A percentile compares a stretch with the other conserved stretches of the same genome.
Evolutionary conservation across 1,140 invertebrate genomes (phyloP).

Genomic region (Apis cerana): DNA sequence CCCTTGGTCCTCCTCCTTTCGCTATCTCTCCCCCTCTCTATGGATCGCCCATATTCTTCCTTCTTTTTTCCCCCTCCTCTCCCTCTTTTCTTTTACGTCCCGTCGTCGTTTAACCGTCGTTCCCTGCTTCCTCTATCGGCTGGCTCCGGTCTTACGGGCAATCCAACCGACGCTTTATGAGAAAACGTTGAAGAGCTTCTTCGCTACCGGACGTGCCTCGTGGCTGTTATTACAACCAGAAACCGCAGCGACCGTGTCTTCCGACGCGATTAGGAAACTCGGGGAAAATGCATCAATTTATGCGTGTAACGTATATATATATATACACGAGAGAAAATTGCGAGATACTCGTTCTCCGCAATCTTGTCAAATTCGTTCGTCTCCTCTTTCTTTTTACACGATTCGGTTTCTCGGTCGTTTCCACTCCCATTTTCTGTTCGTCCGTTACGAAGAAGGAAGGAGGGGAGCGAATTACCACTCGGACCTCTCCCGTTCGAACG

Average conservation of each 20-base stretch:
- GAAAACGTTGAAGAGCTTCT: conserved; percentile 72
- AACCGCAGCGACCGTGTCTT: conserved; percentile 60
- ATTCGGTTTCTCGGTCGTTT: conserved; percentile 39
- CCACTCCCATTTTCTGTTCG: not conserved
- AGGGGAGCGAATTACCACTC: not conserved
- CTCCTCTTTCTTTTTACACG: not conserved
- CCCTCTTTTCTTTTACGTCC: not conserved
- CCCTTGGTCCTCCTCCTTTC: not conserved
- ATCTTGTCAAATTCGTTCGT: not conserved
- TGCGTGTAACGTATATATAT: conserved; percentile 54
- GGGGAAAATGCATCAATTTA: conserved; percentile 73
- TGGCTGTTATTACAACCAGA: conserved; percentile 70
- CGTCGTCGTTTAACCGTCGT: conserved; percentile 23
- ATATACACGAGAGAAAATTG: conserved; percentile 8
- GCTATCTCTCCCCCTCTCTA: not conserved
- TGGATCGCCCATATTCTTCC: too few relatives aligned
- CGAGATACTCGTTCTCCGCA: conserved; percentile 3
- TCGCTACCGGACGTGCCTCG: conserved; percentile 69
- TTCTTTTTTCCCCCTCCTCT: conserved; percentile 22
- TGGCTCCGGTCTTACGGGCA: conserved; percentile 38
- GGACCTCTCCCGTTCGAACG: not conserved
- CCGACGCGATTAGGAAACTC: conserved; percentile 60
- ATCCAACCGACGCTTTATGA: conserved; percentile 68
- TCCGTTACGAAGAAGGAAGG: not conserved
- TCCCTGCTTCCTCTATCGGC: conserved; percentile 26